phyloP scores from a whole-genome alignment of 92 coral and sea anemone species.

The Epizoanthus fatuus region DNA sequence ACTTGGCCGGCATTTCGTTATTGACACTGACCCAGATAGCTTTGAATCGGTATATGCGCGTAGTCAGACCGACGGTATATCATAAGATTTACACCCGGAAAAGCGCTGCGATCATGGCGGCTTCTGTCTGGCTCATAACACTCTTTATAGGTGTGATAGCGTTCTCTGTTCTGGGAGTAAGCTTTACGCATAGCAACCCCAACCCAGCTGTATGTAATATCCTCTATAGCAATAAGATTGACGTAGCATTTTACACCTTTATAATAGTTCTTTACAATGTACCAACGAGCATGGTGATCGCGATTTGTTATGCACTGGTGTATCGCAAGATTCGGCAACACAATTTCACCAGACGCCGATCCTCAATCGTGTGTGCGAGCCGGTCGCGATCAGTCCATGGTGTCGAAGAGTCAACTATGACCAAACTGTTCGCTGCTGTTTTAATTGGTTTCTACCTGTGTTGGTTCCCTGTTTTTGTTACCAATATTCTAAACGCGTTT shows the following conservation, averaged over 20 bases:
- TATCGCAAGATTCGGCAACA: background rate
- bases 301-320: background rate
- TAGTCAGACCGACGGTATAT: background rate
- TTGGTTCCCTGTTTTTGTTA: constrained; percentile 1
- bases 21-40: background rate
- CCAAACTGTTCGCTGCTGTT: background rate
- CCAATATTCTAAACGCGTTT: constrained; percentile 1
- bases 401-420: background rate
- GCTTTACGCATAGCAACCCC: background rate
- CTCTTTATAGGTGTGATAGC: background rate
- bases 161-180: background rate
- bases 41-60: background rate
- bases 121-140: background rate
- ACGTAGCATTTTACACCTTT: background rate
- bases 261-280: background rate
- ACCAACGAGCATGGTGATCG: background rate
- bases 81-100: background rate
- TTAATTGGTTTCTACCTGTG: background rate
- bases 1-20: background rate
- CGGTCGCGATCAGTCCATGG: background rate
- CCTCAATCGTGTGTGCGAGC: background rate
- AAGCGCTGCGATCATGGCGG: background rate
- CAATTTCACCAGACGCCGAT: background rate
- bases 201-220: constrained; percentile 1
- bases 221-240: background rate